These are phyloP conservation scores for Laupala kohalensis DNA, from an alignment of 1,140 invertebrate genomes.

Conservation along the genomic window DNA sequence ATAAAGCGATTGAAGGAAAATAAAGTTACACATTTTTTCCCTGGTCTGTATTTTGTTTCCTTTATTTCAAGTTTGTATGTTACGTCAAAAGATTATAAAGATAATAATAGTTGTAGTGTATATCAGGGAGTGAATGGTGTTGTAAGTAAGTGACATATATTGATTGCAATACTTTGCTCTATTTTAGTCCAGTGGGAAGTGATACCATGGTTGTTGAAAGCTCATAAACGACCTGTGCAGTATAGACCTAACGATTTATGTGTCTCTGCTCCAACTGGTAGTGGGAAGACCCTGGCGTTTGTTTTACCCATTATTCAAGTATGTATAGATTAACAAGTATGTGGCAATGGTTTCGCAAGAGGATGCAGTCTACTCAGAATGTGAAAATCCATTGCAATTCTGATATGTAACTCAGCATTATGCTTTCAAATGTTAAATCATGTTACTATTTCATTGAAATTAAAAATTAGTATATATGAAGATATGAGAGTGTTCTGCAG, in stretches of 20 bases:
- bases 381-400: too few relatives aligned
- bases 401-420: too few relatives aligned
- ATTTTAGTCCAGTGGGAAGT: conserved; percentile 65
- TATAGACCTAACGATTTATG: conserved; percentile 79
- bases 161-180: conserved; percentile 3
- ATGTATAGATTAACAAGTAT: conserved; percentile 15
- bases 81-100: neutral
- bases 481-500: too few relatives aligned
- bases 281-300: conserved; percentile 93
- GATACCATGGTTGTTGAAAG: conserved; percentile 64
- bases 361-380: too few relatives aligned
- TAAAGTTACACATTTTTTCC: conserved; percentile 67
- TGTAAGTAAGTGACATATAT: neutral
- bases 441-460: too few relatives aligned
- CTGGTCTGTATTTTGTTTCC: conserved; percentile 21
- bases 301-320: conserved; percentile 81
- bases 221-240: conserved; percentile 37
- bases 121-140: neutral
- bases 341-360: too few relatives aligned
- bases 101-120: neutral
- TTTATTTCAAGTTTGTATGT: neutral
- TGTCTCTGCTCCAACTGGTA: conserved; percentile 93
- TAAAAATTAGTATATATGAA: too few relatives aligned
- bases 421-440: too few relatives aligned
- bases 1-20: conserved; percentile 51